Evolutionary conservation across 2,888 invertebrate species (phyloP), one percentile per base, ranked within the genome.

Genomic region (Netelia fuscicornis): DNA sequence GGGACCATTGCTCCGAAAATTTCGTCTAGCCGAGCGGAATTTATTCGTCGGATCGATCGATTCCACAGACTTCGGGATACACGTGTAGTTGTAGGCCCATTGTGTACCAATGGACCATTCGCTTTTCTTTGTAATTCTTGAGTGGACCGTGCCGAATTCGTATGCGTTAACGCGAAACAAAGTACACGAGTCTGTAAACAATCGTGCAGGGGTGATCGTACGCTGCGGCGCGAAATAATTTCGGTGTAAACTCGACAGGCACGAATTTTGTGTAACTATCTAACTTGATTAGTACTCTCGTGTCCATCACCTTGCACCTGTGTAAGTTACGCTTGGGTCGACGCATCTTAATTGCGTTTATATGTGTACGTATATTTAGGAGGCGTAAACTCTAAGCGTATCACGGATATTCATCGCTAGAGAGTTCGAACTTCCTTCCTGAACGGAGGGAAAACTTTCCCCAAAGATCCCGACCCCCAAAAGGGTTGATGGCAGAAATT

Each of bases 381-480:
- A 25, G 44, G 23, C 13, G 62, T 11, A 25, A 76, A 71, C 54
- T 54, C 71, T 48, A 82, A 37, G 76, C 64, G 56, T 30, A 30
- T 30, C 30, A 3, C 20, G 71, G 76, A 82, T 64, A 82, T 82
- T 56, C 81, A 71, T 82, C 70, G 65, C 76, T 76, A 58, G 76
- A 48, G 71, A 58, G 76, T 56, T 75, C 52, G 2, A 74, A 81
- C 54, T 81, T 81, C 81, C 54, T 62, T 78, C 78, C 62, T 30
- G 68, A 62, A 3, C 42, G 20, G 42, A 54, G 17, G 5, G 44
- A 75, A n/a, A 68, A 56, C 8, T 6, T 20, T 17, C 13, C 30
- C 42, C 44, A 64, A 11, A 58, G 54, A 54, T 13, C 48, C 37
- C 23, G 54, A 65, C 17, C 17, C n/a, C 20, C 17, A 25, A 80